Evolutionary conservation across 2,113 vertebrate genomes (phyloP), one percentile per base, ranked within the genome.

Genomic region (Xyliphius kryptos): DNA sequence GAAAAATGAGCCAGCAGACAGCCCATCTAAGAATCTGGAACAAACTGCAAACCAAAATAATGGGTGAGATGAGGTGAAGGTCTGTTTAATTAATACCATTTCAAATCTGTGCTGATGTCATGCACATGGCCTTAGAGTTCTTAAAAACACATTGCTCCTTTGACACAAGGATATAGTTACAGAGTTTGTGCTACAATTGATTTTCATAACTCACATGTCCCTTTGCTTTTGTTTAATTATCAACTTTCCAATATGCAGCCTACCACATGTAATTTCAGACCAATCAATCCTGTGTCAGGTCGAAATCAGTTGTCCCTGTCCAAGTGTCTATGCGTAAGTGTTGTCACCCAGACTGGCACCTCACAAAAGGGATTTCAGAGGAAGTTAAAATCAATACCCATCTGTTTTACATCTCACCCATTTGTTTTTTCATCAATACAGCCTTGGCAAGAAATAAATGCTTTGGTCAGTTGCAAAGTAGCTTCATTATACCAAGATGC

Each of bases 381-480:
- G 36, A 76, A 61, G 53, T 59, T 56, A 70, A 80, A 85, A 83
- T 79, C 67, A 82, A 80, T 83, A 69, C 0, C 0, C 51, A 70
- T 71, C 47, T 50, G 80, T 64, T 77, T 67, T 79, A 73, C 75
- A 76, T 72, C 16, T 1, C 56, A 63, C 32, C 52, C n/a, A 75
- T 75, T 75, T 71, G 71, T 70, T 76, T 75, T 71, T 70, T 66
- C 49, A 74, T 73, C 66, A 64, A 72, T 73, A 75, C 68, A 55
- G 47, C 52, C 13, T 37, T 41, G 58, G 66, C 49, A 49, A 16
- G 54, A 59, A 63, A 68, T 68, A 63, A 68, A 68, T 57, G 43
- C 21, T 21, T 32, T 48, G 48, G 11, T 1, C 11, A 64, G 63
- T 68, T 63, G 43, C 56, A 72, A 62, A 57, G 37, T 50, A 10